phyloP scores from a whole-genome alignment of 2,888 invertebrate genomes.

The Acleris literana region DNA sequence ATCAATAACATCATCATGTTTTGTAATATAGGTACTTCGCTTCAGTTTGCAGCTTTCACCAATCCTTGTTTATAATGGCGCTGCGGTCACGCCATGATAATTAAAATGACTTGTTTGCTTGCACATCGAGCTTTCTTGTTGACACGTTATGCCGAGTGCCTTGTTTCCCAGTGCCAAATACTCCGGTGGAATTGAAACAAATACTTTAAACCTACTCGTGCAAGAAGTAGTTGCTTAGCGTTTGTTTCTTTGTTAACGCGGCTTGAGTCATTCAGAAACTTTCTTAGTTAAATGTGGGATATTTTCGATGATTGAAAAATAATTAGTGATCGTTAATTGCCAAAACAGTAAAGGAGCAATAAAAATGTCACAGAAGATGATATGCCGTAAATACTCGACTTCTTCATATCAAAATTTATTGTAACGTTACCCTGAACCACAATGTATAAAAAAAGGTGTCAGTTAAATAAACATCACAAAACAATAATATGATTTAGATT shows the following conservation, averaged over 20 bases:
- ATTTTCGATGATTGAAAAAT: too few relatives aligned
- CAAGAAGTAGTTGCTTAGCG: too few relatives aligned
- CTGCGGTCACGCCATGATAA: conserved; percentile 41
- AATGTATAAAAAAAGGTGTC: not conserved
- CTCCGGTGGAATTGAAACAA: conserved; percentile 2
- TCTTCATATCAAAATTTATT: not conserved
- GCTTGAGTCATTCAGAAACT: too few relatives aligned
- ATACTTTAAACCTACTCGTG: too few relatives aligned
- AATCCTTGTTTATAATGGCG: conserved; percentile 30
- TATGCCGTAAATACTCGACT: too few relatives aligned
- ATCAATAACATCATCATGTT: too few relatives aligned
- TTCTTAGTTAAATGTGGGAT: too few relatives aligned
- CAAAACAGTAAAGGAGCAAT: too few relatives aligned
- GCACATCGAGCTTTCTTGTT: conserved; percentile 40
- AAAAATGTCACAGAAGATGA: too few relatives aligned
- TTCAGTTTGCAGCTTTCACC: not conserved
- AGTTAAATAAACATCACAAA: not conserved
- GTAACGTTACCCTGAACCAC: not conserved
- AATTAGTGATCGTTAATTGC: too few relatives aligned
- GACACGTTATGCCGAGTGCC: conserved; percentile 41
- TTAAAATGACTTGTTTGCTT: conserved; percentile 39
- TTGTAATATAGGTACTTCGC: not conserved
- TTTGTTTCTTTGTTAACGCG: too few relatives aligned
- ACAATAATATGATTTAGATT: too few relatives aligned
- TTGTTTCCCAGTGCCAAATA: conserved; percentile 4